Percentiles rank a stretch among this genome's conserved stretches.
Conservation (phyloP, 2,888 invertebrate species). For the Sturmia bella region DNA sequence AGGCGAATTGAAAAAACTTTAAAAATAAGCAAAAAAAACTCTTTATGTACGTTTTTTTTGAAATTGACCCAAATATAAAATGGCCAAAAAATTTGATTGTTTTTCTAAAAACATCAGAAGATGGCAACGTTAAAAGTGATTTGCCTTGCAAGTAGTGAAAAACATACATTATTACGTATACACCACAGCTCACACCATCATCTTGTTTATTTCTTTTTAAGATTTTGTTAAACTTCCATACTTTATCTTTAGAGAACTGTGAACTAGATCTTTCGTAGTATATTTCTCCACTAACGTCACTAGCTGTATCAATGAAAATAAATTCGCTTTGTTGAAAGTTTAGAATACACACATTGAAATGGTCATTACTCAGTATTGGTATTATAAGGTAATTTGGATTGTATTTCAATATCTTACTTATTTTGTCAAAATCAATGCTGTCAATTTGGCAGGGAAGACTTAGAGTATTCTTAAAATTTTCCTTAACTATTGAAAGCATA, state of each 20-base stretch:
- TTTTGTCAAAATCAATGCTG: background rate
- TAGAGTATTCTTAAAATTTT: constrained; percentile 9
- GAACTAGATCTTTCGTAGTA: background rate
- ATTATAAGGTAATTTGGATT: constrained; percentile 10
- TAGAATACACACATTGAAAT: constrained; percentile 1
- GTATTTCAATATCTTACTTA: background rate
- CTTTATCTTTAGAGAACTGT: background rate
- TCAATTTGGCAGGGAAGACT: constrained; percentile 6
- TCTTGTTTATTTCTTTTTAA: constrained; percentile 2
- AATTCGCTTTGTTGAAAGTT: background rate
- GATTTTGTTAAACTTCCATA: constrained; percentile 15
- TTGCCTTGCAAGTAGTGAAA: constrained; percentile 15
- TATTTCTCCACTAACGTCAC: background rate
- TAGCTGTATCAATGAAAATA: background rate
- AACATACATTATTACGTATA: background rate
- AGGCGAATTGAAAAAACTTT: too few species aligned
- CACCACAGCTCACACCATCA: constrained; percentile 14
- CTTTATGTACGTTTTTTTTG: too few species aligned
- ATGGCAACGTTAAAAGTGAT: background rate
- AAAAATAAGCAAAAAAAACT: too few species aligned
- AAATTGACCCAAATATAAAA: too few species aligned
- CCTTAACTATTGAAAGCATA: constrained; percentile 6
- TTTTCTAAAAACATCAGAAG: constrained; percentile 11
- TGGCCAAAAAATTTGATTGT: too few species aligned
- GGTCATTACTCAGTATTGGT: background rate